A percentile compares a stretch with the other conserved stretches of the same genome.
These are phyloP conservation scores for Pomatorhinus ruficollis DNA, from an alignment of 2,113 vertebrate genomes.

Conservation along the genomic window DNA sequence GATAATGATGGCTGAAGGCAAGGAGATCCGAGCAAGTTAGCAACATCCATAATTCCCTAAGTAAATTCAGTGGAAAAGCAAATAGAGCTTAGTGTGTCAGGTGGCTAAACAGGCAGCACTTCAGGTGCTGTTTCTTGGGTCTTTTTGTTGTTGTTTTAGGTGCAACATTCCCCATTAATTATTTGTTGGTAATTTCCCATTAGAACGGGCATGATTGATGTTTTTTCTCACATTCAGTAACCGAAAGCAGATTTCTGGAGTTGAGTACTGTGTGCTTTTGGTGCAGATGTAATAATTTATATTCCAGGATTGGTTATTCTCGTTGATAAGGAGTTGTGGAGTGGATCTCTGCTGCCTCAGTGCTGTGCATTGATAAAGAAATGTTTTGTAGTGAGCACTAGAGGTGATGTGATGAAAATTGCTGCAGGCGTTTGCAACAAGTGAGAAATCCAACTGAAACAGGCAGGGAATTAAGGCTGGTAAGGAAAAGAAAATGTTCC, in stretches of 20 bases:
- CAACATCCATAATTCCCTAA: conserved; percentile 24
- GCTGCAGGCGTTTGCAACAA: neutral
- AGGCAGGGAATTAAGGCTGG: neutral
- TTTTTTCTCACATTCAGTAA: neutral
- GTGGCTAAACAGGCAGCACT: neutral
- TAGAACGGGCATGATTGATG: neutral
- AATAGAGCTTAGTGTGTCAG: neutral
- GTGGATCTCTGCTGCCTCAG: neutral
- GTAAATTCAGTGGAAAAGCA: conserved; percentile 31
- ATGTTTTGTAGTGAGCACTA: neutral
- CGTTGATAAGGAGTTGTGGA: neutral
- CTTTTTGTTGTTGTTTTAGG: neutral
- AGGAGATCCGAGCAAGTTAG: neutral
- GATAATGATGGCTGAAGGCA: conserved; percentile 45
- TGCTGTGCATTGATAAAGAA: neutral
- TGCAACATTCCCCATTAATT: neutral
- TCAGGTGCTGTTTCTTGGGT: neutral
- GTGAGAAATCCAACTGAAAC: neutral
- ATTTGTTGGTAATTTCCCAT: neutral
- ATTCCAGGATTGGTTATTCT: neutral
- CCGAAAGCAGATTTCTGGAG: neutral
- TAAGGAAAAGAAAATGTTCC: neutral
- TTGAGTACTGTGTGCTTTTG: neutral
- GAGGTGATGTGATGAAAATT: neutral
- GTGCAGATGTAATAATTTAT: neutral